Percentiles rank a stretch among this genome's conserved stretches.
Conservation (phyloP, 2,888 invertebrate species). For the Eupithecia centaureata region DNA sequence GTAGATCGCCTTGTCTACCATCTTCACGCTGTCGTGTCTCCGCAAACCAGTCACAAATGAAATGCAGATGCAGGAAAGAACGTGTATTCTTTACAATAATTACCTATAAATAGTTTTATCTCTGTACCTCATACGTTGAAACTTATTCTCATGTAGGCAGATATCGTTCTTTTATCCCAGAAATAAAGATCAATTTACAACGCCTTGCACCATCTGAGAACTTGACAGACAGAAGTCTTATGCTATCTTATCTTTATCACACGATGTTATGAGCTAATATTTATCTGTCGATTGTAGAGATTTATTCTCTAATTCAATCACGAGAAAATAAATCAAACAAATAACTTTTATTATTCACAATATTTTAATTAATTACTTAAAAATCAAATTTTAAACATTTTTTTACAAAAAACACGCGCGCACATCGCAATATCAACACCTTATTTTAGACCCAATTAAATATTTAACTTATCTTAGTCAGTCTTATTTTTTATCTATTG, state of each 20-base stretch:
- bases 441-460: conserved; percentile 5
- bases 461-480: conserved; percentile 23
- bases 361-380: no score
- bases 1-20: conserved; percentile 1
- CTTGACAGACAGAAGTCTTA: not conserved
- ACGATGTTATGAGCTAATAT: conserved; percentile 19
- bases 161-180: not conserved
- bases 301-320: not conserved
- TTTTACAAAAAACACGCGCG: not conserved
- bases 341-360: not conserved
- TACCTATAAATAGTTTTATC: not conserved
- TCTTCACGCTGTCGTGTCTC: not conserved
- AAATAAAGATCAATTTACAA: not conserved
- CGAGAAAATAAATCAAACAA: not conserved
- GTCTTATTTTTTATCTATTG: conserved; percentile 25
- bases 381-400: not conserved
- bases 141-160: not conserved
- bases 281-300: not conserved
- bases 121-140: not conserved
- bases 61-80: not conserved
- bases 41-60: not conserved
- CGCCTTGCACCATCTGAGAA: not conserved
- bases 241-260: conserved; percentile 9
- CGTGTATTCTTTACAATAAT: not conserved
- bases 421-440: not conserved